These are phyloP conservation scores for Endomychus coccineus DNA, from an alignment of 2,888 invertebrate genomes.

Conservation along the genomic window DNA sequence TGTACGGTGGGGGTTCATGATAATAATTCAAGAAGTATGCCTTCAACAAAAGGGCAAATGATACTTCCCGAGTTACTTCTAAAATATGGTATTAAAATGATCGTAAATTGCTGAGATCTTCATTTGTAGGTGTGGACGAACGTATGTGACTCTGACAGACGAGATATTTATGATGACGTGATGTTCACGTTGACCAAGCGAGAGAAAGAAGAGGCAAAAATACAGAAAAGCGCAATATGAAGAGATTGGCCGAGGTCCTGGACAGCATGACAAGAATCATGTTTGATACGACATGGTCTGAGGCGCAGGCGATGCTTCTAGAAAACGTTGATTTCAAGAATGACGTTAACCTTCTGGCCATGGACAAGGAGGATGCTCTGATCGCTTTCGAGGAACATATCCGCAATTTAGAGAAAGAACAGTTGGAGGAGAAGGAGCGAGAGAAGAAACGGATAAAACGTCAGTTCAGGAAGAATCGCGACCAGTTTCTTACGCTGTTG, in stretches of 20 bases:
- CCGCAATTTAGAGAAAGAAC: constrained; percentile 69
- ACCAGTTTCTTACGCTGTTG: constrained; percentile 82
- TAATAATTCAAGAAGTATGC: no score
- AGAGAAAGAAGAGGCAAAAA: constrained; percentile 91
- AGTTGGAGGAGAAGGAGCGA: constrained; percentile 70
- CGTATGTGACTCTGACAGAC: constrained; percentile 85
- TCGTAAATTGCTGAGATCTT: background rate
- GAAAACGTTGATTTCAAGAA: constrained; percentile 92
- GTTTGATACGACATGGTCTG: constrained; percentile 94
- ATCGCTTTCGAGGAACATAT: constrained; percentile 98
- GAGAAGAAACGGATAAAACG: constrained; percentile 81
- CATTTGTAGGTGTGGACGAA: constrained; percentile 66
- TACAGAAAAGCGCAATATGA: constrained; percentile 92
- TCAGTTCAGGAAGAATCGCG: constrained; percentile 91
- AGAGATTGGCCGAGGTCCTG: constrained; percentile 86
- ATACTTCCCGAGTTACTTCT: no score
- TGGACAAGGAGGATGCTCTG: constrained; percentile 99
- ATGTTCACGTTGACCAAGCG: constrained; percentile 86
- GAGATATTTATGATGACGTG: constrained; percentile 96
- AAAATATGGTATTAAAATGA: no score
- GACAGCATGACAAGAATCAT: constrained; percentile 94
- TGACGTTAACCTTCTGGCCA: constrained; percentile 73
- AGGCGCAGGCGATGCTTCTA: constrained; percentile 89
- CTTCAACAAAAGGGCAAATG: no score
- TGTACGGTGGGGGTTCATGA: no score